Base-by-base conservation (phyloP, 35 echinoderm and acorn worm species). In the Ophiothrix spiculata region DNA sequence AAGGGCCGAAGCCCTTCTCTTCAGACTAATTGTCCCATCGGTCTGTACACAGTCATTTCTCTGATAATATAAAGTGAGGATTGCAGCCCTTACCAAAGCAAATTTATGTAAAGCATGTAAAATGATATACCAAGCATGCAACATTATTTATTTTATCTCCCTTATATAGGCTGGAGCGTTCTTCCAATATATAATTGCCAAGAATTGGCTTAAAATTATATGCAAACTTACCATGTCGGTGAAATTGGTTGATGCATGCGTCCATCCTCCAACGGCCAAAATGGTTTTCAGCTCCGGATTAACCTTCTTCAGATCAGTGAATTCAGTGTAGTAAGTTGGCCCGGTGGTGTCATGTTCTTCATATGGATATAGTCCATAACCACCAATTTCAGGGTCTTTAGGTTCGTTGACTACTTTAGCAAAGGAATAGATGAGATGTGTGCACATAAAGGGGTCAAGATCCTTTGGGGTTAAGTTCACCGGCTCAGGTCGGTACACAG, bases 181-280 rank as follows among this genome's bases (percentile, higher is more conserved):
- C n/a, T n/a, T n/a, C n/a, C n/a, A n/a, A n/a, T n/a, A n/a, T n/a
- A n/a, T n/a, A n/a, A n/a, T n/a, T n/a, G n/a, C n/a, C n/a, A n/a
- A n/a, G n/a, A n/a, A n/a, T n/a, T n/a, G n/a, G n/a, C n/a, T n/a
- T n/a, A n/a, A n/a, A n/a, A n/a, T n/a, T n/a, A n/a, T n/a, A n/a
- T n/a, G n/a, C n/a, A n/a, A 64, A 3, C 16, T 32, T 23, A 84
- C 88, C 88, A 90, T 90, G 31, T 34, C 17, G 21, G 81, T 90
- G 40, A 90, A 90, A 25, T 31, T 42, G 1, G 40, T n/a, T 10
- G 64, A 45, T 28, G 80, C 88, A 83, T 83, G 81, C 0, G 35
- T 83, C 88, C 88, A 90, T 17, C 88, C 88, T 1, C 88, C 88
- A 31, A 90, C 79, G 0, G 88, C 88, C 32, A 90, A 17, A 15